phyloP scores from a whole-genome alignment of 2,888 invertebrate genomes.

The Torymus tubicola region DNA sequence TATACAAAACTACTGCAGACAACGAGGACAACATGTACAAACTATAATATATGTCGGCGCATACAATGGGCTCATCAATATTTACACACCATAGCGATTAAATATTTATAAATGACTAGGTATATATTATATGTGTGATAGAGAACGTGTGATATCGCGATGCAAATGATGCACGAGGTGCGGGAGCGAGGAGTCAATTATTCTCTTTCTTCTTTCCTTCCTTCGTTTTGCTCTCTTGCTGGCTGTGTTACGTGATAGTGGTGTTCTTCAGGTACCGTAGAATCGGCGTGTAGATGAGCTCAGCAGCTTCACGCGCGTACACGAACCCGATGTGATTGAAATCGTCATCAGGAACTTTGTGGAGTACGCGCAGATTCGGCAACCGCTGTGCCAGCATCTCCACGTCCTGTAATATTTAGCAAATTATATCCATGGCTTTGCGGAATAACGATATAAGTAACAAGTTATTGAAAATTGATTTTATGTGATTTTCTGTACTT shows the following conservation, averaged over 20 bases:
- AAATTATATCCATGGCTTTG: too few relatives aligned
- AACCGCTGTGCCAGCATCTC: conserved; percentile 78
- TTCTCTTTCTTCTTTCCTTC: too few relatives aligned
- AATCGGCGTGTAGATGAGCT: conserved; percentile 65
- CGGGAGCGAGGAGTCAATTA: too few relatives aligned
- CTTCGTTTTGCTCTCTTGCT: too few relatives aligned
- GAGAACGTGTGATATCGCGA: too few relatives aligned
- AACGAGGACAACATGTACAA: not conserved
- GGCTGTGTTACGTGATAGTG: conserved; percentile 23
- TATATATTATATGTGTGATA: too few relatives aligned
- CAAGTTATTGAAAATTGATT: too few relatives aligned
- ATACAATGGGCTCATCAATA: not conserved
- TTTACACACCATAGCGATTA: not conserved
- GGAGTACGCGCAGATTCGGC: conserved; percentile 75
- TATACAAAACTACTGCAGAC: not conserved
- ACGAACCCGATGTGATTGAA: conserved; percentile 69
- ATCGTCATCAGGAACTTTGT: conserved; percentile 64
- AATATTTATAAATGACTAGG: not conserved
- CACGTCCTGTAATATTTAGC: conserved; percentile 78
- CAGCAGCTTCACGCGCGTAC: conserved; percentile 65
- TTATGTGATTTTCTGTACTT: too few relatives aligned
- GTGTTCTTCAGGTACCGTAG: conserved; percentile 37
- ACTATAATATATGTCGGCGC: not conserved
- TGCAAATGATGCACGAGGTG: too few relatives aligned
- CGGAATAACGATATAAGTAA: too few relatives aligned